Base-by-base conservation (phyloP, 2,113 vertebrate genomes). In the Salvelinus fontinalis region DNA sequence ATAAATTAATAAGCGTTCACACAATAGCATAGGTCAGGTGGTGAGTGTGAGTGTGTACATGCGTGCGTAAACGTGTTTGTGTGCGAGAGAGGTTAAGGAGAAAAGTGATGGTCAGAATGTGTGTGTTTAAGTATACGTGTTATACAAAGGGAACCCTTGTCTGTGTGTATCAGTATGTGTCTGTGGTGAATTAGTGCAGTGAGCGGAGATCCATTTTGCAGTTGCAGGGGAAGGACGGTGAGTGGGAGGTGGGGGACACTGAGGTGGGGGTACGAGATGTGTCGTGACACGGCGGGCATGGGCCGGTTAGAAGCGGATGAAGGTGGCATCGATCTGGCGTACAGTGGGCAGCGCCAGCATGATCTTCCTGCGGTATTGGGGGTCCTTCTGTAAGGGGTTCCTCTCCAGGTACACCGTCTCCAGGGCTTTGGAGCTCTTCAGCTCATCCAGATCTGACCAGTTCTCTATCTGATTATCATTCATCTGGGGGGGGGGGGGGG, bases 311-410 rank as follows among this genome's bases (percentile, higher is more conserved):
- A 99, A 99, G 79, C 98, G 92, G 80, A 99, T 98, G 70, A 96
- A 99, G 0, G 97, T 98, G 80, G 98, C 98, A 0, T 99, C 98
- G 0, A 99, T 99, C 93, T 99, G 97, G 89, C 96, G 95, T 20
- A 99, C 95, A 0, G 89, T 95, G 0, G 98, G 98, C 67, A 99
- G 92, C 0, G 97, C 95, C 90, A 99, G 89, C 97, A 99, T 97
- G 90, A 99, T 95, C 89, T 99, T 99, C 76, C 97, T 94, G 79
- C 97, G 92, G 91, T 99, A 99, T 85, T 99, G 98, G 0, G 97
- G 96, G 77, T 99, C 98, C 87, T 95, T 97, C 92, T 99, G 98
- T 88, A 99, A 77, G 0, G 98, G 98, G 86, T 99, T 99, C 72
- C 96, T 89, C 87, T 99, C 98, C 83, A 99, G 92, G 81, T 99